These are phyloP conservation scores for Anhinga rufa DNA, from an alignment of 2,113 vertebrate genomes.

Conservation along the genomic window DNA sequence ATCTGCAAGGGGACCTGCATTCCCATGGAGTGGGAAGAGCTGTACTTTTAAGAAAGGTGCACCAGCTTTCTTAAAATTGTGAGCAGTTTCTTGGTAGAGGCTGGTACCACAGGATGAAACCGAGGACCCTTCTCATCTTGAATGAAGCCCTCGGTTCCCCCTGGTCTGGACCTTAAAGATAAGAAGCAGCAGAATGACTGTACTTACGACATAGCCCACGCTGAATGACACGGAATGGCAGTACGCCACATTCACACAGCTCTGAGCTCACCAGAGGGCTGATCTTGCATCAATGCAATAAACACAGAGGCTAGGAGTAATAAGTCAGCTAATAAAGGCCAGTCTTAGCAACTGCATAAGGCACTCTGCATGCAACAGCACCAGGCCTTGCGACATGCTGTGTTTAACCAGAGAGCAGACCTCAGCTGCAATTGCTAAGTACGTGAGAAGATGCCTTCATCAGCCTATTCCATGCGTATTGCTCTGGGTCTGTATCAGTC, in stretches of 20 bases:
- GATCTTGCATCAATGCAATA: not conserved
- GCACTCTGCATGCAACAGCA: not conserved
- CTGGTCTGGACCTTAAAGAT: not conserved
- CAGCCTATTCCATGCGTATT: not conserved
- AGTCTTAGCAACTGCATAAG: not conserved
- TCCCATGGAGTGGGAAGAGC: not conserved
- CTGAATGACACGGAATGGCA: not conserved
- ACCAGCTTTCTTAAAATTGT: not conserved
- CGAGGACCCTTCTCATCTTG: not conserved
- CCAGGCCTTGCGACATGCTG: not conserved
- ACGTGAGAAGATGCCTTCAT: not conserved
- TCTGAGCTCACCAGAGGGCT: not conserved
- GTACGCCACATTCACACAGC: rapidly evolving
- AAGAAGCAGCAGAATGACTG: not conserved
- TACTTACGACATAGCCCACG: not conserved
- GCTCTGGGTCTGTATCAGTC: not conserved
- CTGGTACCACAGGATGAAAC: not conserved
- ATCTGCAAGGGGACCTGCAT: not conserved
- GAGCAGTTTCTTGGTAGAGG: not conserved
- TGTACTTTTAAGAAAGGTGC: not conserved
- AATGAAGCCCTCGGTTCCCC: not conserved
- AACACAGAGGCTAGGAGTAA: not conserved
- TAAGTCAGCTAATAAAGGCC: not conserved
- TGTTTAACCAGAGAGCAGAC: not conserved
- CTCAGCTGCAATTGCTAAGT: not conserved